Conservation (phyloP, 2,888 invertebrate species). For the Bhutanitis thaidina region DNA sequence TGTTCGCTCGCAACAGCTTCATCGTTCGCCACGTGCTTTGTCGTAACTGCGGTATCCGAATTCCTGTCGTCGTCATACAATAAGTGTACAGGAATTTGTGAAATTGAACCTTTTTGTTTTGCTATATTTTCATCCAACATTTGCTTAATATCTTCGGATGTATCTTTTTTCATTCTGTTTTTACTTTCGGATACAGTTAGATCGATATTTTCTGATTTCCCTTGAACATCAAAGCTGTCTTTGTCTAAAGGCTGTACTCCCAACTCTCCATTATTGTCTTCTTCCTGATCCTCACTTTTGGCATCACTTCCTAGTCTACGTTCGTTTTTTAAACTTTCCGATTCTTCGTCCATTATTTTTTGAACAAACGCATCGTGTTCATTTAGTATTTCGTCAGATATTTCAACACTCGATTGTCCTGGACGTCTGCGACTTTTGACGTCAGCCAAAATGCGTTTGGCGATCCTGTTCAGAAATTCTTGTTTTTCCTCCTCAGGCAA, state of each 20-base stretch:
- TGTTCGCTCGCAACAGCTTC: not conserved
- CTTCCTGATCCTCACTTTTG: constrained; percentile 4
- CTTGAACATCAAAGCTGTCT: constrained; percentile 18
- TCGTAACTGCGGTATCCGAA: not conserved
- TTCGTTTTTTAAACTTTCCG: constrained; percentile 30
- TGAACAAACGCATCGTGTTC: constrained; percentile 46
- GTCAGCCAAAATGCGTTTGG: constrained; percentile 51
- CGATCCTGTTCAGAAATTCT: constrained; percentile 52
- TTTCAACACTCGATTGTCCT: constrained; percentile 33
- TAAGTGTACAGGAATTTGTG: constrained; percentile 28
- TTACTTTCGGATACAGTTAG: constrained; percentile 26
- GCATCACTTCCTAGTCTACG: constrained; percentile 14
- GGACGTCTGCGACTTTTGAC: constrained; percentile 34
- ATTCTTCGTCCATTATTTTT: constrained; percentile 48
- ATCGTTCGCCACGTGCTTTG: not conserved
- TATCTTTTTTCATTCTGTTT: constrained; percentile 22
- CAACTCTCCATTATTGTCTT: constrained; percentile 13
- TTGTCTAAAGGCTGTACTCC: constrained; percentile 23
- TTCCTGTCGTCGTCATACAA: constrained; percentile 23
- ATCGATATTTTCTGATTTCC: constrained; percentile 26
- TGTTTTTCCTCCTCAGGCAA: constrained; percentile 55
- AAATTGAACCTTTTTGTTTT: constrained; percentile 13
- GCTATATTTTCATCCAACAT: constrained; percentile 5
- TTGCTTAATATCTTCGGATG: constrained; percentile 13
- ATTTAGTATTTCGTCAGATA: constrained; percentile 44